Evolutionary conservation across 2,888 invertebrate genomes (phyloP).

Genomic region (Panopea generosa): DNA sequence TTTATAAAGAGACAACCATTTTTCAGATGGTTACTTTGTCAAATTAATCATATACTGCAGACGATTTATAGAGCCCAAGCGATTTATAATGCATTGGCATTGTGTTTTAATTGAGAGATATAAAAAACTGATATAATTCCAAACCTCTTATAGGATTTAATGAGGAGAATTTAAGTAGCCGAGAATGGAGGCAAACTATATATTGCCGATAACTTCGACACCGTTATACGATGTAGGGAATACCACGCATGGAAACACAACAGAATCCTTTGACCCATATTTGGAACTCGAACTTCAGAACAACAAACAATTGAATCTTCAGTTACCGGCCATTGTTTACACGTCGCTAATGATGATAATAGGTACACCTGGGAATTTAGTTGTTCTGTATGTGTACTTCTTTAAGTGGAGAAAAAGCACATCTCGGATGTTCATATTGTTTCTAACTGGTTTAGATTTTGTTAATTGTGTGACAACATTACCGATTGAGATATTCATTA

Average conservation of each 20-base stretch:
- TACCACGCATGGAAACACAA: neutral
- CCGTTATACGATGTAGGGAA: neutral
- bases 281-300: constrained; percentile 5
- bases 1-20: too few relatives aligned
- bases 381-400: constrained; percentile 66
- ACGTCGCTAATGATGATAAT: constrained; percentile 61
- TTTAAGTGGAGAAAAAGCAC: constrained; percentile 66
- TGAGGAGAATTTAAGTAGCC: too few relatives aligned
- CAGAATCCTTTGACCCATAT: neutral
- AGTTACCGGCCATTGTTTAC: constrained; percentile 63
- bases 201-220: too few relatives aligned
- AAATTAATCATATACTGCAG: too few relatives aligned
- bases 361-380: constrained; percentile 65
- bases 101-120: too few relatives aligned
- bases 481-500: constrained; percentile 65
- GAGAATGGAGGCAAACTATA: too few relatives aligned
- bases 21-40: too few relatives aligned
- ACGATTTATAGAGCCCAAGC: too few relatives aligned
- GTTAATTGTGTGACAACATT: constrained; percentile 66
- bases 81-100: too few relatives aligned
- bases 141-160: too few relatives aligned
- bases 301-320: constrained; percentile 11
- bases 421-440: constrained; percentile 63
- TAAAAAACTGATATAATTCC: too few relatives aligned
- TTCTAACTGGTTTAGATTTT: constrained; percentile 64